Base-by-base conservation (phyloP, 2,888 invertebrate species). In the Ectropis crepuscularia region DNA sequence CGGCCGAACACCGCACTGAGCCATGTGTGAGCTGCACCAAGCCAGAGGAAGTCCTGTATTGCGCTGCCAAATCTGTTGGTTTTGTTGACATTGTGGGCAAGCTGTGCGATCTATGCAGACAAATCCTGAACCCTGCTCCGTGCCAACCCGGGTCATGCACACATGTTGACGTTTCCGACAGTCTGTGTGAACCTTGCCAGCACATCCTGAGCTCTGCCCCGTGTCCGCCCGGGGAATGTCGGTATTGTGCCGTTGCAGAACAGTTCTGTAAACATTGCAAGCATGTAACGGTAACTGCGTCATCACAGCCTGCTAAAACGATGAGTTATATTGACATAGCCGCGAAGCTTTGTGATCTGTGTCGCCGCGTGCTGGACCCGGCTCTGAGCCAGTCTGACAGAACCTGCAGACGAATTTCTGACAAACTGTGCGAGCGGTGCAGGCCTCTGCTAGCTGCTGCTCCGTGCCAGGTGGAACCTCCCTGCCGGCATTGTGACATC, bases 401-500 rank as follows among this genome's bases (percentile, higher is more conserved):
- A 9, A n/a, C 55, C 7, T 47, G 55, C 11, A 47, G 11, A 55
- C 16, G 39, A 0, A 47, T 47, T 12, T n/a, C 39, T 28, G 47
- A 39, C 41, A 47, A 55, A n/a, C 8, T 47, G 11, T 55, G 55
- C 41, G n/a, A 12, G 5, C 5, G 39, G 12, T 55, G 55, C 41
- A 55, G 47, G 28, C n/a, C n/a, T 16, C 8, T 55, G 12, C n/a
- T 47, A 5, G n/a, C n/a, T 9, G 47, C 55, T 28, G 47, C 12
- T 1, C 46, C 55, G 12, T 55, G 47, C 28, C 6, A 55, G 47
- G 0, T 37, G 0, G 16, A 39, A 28, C 7, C 12, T 5, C n/a
- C 16, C 10, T 55, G 55, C 41, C 10, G n/a, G n/a, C 55, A 51
- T 51, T 51, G 51, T 16, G 41, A 41, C 28, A 41, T 51, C 16